Evolutionary conservation across 1,140 invertebrate genomes (phyloP).

Genomic region (Philotrypesis tridentata): DNA sequence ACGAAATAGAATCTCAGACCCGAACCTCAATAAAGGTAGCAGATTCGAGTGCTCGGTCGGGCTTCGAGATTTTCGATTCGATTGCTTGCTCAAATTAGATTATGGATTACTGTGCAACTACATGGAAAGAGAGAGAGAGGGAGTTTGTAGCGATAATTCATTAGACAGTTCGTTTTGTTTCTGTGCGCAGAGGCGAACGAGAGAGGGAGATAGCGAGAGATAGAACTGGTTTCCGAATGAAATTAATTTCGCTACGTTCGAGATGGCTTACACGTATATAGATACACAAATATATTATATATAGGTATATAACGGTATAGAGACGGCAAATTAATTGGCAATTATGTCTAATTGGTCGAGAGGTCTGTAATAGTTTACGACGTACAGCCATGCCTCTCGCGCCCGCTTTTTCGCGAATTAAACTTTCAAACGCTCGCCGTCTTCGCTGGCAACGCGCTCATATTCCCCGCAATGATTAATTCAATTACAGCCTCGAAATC

Average conservation of each 20-base stretch:
- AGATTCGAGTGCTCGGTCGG: too few species aligned
- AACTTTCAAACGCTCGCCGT: not conserved
- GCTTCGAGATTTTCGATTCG: too few species aligned
- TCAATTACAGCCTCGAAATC: not conserved
- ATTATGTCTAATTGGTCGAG: conserved; percentile 22
- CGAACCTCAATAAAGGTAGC: too few species aligned
- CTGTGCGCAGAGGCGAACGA: not conserved
- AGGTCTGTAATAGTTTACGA: not conserved
- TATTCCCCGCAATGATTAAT: not conserved
- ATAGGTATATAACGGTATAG: not conserved
- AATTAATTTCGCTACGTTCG: conserved; percentile 24
- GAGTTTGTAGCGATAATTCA: not conserved
- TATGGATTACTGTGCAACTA: too few species aligned
- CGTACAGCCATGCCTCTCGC: not conserved
- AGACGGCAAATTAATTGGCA: conserved; percentile 26
- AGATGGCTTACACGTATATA: too few species aligned
- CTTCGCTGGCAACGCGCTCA: too few species aligned
- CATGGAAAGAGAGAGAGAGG: not conserved
- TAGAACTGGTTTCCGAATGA: conserved; percentile 20
- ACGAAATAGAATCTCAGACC: too few species aligned
- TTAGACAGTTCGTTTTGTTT: conserved; percentile 1
- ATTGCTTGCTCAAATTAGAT: too few species aligned
- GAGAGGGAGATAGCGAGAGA: not conserved
- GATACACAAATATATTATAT: too few species aligned
- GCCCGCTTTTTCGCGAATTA: not conserved